Base-by-base conservation (phyloP, 2,797 vertebrate species). In the Thunnus albacares region DNA sequence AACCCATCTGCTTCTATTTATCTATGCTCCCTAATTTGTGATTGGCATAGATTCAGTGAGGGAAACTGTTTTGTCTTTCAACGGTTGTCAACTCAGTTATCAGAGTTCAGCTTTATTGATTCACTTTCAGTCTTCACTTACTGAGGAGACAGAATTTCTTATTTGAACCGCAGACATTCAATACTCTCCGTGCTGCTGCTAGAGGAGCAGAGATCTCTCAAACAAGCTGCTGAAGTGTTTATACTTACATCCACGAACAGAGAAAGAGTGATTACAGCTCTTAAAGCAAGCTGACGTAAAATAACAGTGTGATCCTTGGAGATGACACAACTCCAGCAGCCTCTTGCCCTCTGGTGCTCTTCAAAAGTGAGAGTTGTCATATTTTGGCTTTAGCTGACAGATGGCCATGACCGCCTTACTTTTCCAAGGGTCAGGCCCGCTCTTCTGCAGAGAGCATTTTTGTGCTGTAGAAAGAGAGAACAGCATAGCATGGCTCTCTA, bases 221-320 rank as follows among this genome's bases (percentile, higher is more conserved):
- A 66, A 68, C 64, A 49, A 71, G 79, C 10, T 4, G 65, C 82
- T 60, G 18, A 84, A 82, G 62, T 87, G 88, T 92, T 90, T 91
- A 90, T 56, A 69, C 47, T 49, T 64, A 38, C 47, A 74, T 83
- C 61, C 45, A 20, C 12, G 3, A 72, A 73, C 51, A 56, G 26
- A 62, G 73, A 67, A 55, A 62, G 72, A 79, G 33, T 65, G 77
- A 83, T 84, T 72, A 64, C 56, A 55, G 71, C 47, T 78, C 57
- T 85, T 7, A 33, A 65, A 77, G 55, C 41, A 17, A 45, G 73
- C 17, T 71, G 76, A 89, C 26, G 13, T 83, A 30, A 86, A 77
- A 72, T 45, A 82, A 71, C 61, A 65, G 38, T 7, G 64, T 53
- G 67, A 82, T 70, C 71, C 45, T 76, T 41, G 58, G 52, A 71